phyloP scores from a whole-genome alignment of 2,888 invertebrate species.

The Phengaris alcon region DNA sequence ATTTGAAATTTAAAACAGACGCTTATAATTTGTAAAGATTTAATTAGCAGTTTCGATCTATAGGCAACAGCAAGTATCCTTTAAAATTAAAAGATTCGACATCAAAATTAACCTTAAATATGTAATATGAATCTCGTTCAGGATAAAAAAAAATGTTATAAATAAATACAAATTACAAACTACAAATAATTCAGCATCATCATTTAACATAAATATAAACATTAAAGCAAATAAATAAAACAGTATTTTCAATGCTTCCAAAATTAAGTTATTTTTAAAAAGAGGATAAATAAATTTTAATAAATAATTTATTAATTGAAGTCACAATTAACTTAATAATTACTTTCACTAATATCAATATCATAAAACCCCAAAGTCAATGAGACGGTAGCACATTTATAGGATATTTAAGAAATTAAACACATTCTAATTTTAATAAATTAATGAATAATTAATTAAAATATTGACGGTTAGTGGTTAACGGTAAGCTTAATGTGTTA shows the following conservation, averaged over 20 bases:
- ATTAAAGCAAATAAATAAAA: no score
- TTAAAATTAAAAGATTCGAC: no score
- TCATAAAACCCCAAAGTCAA: background rate
- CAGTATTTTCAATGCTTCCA: background rate
- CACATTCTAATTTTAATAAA: conserved; percentile 4
- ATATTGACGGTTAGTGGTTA: background rate
- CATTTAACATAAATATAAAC: no score
- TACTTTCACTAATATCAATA: conserved; percentile 21
- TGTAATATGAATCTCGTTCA: no score
- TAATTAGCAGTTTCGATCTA: no score
- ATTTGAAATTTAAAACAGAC: no score
- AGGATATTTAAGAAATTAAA: conserved; percentile 13
- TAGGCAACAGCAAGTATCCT: no score
- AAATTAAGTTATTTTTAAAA: background rate
- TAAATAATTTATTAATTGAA: conserved; percentile 10
- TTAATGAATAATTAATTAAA: conserved; percentile 12
- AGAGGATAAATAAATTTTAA: background rate
- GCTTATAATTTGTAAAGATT: no score
- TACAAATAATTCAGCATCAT: no score
- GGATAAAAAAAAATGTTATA: no score
- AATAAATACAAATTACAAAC: no score
- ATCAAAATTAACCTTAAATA: no score
- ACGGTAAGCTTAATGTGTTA: background rate
- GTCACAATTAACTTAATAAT: background rate
- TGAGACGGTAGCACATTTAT: conserved; percentile 1